Evolutionary conservation across 2,888 invertebrate species (phyloP).

Genomic region (Rhopalosiphum nymphaeae): DNA sequence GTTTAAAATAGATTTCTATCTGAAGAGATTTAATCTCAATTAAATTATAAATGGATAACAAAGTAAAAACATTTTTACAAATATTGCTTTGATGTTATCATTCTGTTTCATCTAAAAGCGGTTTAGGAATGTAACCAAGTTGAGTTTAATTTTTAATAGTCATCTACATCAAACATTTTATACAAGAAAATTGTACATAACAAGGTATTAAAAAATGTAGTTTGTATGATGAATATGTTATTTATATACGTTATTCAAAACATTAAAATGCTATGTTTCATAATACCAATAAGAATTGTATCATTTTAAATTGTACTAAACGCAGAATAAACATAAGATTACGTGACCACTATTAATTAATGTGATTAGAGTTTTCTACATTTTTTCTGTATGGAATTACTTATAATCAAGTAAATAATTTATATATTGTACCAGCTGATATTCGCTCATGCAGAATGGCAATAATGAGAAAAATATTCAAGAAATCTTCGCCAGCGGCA

Average conservation of each 20-base stretch:
- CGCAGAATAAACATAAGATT: not conserved
- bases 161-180: not conserved
- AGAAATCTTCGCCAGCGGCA: not conserved
- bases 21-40: not conserved
- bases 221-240: not conserved
- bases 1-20: not conserved
- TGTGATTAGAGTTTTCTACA: not conserved
- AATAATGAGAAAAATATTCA: not conserved
- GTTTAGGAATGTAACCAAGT: not conserved
- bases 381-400: not conserved
- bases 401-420: not conserved
- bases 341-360: not conserved
- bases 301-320: not conserved
- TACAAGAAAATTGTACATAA: not conserved
- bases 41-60: not conserved
- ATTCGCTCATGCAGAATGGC: not conserved
- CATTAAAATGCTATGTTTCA: not conserved
- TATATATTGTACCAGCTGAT: not conserved
- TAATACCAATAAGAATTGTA: not conserved
- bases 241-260: not conserved
- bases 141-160: not conserved
- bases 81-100: not conserved
- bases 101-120: not conserved
- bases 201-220: not conserved
- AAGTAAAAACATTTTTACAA: not conserved